phyloP scores from a whole-genome alignment of 2,888 invertebrate genomes.

The Thera obeliscata region DNA sequence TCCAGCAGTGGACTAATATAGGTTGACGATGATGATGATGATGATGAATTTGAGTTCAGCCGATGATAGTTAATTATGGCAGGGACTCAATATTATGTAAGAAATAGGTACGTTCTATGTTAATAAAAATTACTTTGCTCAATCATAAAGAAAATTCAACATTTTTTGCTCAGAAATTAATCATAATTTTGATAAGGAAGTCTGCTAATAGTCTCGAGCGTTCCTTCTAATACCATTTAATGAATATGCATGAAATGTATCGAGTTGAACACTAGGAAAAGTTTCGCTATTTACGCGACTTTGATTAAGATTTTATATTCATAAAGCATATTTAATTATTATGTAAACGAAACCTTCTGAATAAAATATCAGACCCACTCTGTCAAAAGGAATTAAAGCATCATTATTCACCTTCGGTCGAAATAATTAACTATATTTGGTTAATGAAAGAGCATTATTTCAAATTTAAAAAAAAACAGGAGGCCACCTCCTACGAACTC shows the following conservation, averaged over 20 bases:
- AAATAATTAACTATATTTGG: conserved; percentile 52
- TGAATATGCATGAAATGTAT: conserved; percentile 80
- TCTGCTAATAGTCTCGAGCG: conserved; percentile 48
- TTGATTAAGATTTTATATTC: conserved; percentile 80
- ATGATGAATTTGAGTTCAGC: too few species aligned
- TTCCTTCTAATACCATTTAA: conserved; percentile 49
- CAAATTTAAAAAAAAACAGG: conserved; percentile 39
- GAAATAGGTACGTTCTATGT: background rate
- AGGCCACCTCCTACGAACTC: conserved; percentile 49
- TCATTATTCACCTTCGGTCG: conserved; percentile 61
- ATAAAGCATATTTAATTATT: conserved; percentile 83
- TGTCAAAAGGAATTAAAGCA: conserved; percentile 77
- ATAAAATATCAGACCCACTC: conserved; percentile 78
- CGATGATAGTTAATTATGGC: too few species aligned
- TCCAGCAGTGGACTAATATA: too few species aligned
- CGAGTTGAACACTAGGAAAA: conserved; percentile 75
- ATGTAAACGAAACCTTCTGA: conserved; percentile 82
- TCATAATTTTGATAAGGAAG: conserved; percentile 42
- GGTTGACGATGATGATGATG: too few species aligned
- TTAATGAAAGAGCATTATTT: conserved; percentile 48
- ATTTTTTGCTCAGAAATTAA: conserved; percentile 31
- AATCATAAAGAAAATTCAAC: conserved; percentile 15
- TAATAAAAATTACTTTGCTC: background rate
- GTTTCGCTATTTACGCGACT: conserved; percentile 76
- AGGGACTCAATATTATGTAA: too few species aligned